A percentile compares a stretch with the other conserved stretches of the same genome.
Evolutionary conservation across 2,888 invertebrate genomes (phyloP).

Genomic region (Prosapia bicincta): DNA sequence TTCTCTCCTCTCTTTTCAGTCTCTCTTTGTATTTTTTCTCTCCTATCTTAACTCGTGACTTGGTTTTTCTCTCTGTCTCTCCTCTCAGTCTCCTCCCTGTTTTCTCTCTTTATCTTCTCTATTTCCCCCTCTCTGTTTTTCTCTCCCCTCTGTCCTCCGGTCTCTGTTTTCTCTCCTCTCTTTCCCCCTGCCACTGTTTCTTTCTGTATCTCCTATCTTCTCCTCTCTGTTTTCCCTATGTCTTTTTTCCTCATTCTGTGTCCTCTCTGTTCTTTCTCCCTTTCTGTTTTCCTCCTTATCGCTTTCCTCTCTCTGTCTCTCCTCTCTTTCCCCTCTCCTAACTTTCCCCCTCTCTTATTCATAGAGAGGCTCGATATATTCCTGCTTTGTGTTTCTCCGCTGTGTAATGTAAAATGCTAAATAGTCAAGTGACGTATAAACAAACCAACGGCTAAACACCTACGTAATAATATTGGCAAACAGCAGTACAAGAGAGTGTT

Average conservation of each 20-base stretch:
- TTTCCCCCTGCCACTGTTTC: background rate
- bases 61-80: background rate
- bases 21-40: no score
- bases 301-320: slow-evolving; percentile 16
- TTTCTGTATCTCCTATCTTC: background rate
- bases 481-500: no score
- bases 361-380: no score
- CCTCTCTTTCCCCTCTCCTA: background rate
- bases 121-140: no score
- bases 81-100: slow-evolving; percentile 22
- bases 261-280: background rate
- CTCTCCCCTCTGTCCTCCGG: background rate
- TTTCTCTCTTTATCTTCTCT: slow-evolving; percentile 32
- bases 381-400: no score
- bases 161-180: background rate
- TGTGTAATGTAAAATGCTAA: no score
- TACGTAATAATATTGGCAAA: no score
- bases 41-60: slow-evolving; percentile 12
- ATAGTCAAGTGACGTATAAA: no score
- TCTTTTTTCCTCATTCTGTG: background rate
- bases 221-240: slow-evolving; percentile 7
- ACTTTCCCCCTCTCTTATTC: no score
- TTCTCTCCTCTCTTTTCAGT: background rate
- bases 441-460: no score
- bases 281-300: background rate